Percentiles rank a stretch among this genome's conserved stretches.
These are phyloP conservation scores for Platysternon megacephalum DNA, from an alignment of 2,113 vertebrate genomes.

Conservation along the genomic window DNA sequence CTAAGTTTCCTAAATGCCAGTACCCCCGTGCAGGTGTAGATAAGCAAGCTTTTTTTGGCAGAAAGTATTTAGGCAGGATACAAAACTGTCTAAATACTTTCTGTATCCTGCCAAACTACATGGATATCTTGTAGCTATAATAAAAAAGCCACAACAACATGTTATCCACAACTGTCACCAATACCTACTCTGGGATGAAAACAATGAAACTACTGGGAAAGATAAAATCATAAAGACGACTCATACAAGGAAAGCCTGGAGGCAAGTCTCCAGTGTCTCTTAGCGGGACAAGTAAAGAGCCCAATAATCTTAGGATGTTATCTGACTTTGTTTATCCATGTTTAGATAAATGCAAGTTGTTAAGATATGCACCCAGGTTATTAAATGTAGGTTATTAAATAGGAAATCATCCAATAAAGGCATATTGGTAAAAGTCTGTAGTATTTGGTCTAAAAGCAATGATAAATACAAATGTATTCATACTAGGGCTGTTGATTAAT, in stretches of 20 bases:
- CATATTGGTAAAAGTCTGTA: not conserved
- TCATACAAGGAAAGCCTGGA: constrained; percentile 17
- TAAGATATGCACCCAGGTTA: constrained; percentile 14
- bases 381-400: constrained; percentile 28
- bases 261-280: not conserved
- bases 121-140: not conserved
- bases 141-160: not conserved
- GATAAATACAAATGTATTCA: not conserved
- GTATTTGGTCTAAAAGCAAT: not conserved
- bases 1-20: not conserved
- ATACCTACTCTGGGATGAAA: not conserved
- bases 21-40: not conserved
- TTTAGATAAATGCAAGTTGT: constrained; percentile 29
- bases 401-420: constrained; percentile 39
- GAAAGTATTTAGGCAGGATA: not conserved
- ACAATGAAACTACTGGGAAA: constrained; percentile 2
- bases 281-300: not conserved
- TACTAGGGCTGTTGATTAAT: too few species aligned
- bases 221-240: constrained; percentile 10
- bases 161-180: not conserved
- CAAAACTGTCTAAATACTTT: not conserved
- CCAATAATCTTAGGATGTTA: not conserved
- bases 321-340: constrained; percentile 20
- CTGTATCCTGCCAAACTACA: constrained; percentile 2
- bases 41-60: not conserved